These are phyloP conservation scores for Morone saxatilis DNA, from an alignment of 2,113 vertebrate genomes.

Conservation along the genomic window DNA sequence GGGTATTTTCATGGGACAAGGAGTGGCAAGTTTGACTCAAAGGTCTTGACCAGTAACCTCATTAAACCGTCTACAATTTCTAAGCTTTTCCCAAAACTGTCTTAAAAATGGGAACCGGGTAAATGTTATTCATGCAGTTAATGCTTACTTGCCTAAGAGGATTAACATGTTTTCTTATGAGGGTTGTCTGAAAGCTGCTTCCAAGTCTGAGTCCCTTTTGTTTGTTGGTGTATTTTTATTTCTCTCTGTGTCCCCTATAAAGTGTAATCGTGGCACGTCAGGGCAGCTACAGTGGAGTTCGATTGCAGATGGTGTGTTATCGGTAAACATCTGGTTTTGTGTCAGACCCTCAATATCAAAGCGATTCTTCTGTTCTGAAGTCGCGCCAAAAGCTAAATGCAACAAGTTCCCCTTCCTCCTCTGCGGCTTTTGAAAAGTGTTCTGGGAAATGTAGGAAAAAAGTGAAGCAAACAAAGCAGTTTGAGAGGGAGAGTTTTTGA, in stretches of 20 bases:
- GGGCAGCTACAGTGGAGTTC: neutral
- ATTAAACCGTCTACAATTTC: slow-evolving; percentile 1
- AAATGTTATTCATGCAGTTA: neutral
- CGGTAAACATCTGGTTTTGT: slow-evolving; percentile 65
- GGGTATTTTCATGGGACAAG: slow-evolving; percentile 19
- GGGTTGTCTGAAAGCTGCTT: neutral
- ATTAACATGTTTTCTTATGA: slow-evolving; percentile 1
- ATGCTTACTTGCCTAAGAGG: neutral
- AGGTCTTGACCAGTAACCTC: slow-evolving; percentile 22
- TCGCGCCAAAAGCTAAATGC: slow-evolving; percentile 36
- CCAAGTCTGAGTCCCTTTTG: neutral
- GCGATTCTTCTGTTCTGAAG: slow-evolving; percentile 44
- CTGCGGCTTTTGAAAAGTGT: slow-evolving; percentile 26
- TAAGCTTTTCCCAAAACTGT: slow-evolving; percentile 15
- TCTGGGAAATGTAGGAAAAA: slow-evolving; percentile 58
- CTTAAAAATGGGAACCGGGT: neutral
- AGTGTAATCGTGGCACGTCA: neutral
- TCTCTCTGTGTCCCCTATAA: neutral
- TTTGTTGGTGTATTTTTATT: neutral
- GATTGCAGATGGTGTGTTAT: slow-evolving; percentile 30
- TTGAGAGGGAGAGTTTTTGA: neutral
- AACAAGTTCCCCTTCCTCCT: slow-evolving; percentile 1
- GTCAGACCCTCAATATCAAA: slow-evolving; percentile 60
- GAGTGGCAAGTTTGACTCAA: slow-evolving; percentile 18
- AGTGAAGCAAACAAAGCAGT: slow-evolving; percentile 31